A percentile compares a stretch with the other conserved stretches of the same genome.
These are phyloP conservation scores for Parnassius apollo DNA, from an alignment of 2,888 invertebrate species.

Conservation along the genomic window DNA sequence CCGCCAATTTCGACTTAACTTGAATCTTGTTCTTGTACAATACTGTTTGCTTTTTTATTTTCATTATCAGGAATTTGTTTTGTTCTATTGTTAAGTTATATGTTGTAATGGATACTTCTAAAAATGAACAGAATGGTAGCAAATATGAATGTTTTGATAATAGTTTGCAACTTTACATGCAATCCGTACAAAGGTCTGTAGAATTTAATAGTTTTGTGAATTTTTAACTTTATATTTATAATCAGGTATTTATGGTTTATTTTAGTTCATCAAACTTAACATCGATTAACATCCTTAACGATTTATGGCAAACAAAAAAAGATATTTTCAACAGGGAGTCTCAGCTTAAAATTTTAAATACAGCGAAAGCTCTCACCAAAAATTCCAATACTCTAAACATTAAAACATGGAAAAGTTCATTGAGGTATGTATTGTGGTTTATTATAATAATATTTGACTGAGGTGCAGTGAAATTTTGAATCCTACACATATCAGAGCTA, in stretches of 20 bases:
- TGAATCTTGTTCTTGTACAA: too few species aligned
- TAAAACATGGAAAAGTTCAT: conserved; percentile 52
- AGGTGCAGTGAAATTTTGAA: too few species aligned
- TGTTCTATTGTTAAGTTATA: too few species aligned
- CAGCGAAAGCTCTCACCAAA: conserved; percentile 41
- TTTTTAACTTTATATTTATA: not conserved
- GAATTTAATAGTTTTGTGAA: conserved; percentile 35
- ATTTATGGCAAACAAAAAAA: conserved; percentile 47
- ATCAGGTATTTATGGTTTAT: not conserved
- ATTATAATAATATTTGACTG: too few species aligned
- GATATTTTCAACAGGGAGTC: conserved; percentile 38
- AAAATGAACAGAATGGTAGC: not conserved
- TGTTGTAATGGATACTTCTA: not conserved
- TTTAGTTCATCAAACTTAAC: conserved; percentile 56
- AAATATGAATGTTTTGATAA: not conserved
- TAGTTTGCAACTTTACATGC: conserved; percentile 8
- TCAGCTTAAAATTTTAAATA: conserved; percentile 40
- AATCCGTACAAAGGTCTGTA: conserved; percentile 26
- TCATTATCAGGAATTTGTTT: too few species aligned
- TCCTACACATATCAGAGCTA: too few species aligned
- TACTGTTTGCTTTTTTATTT: too few species aligned
- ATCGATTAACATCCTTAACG: conserved; percentile 48
- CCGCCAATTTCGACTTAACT: too few species aligned
- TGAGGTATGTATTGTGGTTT: conserved; percentile 42
- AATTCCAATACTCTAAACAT: conserved; percentile 41